These are phyloP conservation scores for Hirundo rustica DNA, from an alignment of 2,797 vertebrate genomes.

Conservation along the genomic window DNA sequence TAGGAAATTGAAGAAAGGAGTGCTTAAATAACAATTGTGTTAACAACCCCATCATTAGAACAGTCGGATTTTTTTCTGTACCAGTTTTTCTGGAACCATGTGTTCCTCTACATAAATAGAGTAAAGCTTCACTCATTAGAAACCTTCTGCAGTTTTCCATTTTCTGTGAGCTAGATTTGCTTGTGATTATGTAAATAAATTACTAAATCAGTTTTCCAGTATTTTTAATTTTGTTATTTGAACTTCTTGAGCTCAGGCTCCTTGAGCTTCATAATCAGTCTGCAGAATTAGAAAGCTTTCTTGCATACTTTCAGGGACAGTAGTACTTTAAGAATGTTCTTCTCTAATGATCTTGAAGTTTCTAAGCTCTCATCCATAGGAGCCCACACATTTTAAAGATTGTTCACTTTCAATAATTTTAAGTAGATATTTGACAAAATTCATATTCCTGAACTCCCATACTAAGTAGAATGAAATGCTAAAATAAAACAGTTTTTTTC, in stretches of 20 bases:
- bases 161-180: not conserved
- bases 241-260: not conserved
- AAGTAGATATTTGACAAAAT: not conserved
- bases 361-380: not conserved
- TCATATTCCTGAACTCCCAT: not conserved
- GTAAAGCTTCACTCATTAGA: not conserved
- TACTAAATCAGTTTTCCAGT: not conserved
- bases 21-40: not conserved
- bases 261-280: not conserved
- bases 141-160: not conserved
- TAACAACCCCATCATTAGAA: not conserved
- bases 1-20: not conserved
- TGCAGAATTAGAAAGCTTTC: not conserved
- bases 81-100: not conserved
- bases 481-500: not conserved
- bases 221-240: not conserved
- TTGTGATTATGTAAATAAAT: not conserved
- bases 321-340: not conserved
- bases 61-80: not conserved
- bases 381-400: not conserved
- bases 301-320: not conserved
- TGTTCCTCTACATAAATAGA: not conserved
- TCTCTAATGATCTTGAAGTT: not conserved
- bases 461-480: not conserved
- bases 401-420: not conserved